A percentile compares a stretch with the other conserved stretches of the same genome.
phyloP scores from a whole-genome alignment of 2,113 vertebrate species.

The Serilophus lunatus region DNA sequence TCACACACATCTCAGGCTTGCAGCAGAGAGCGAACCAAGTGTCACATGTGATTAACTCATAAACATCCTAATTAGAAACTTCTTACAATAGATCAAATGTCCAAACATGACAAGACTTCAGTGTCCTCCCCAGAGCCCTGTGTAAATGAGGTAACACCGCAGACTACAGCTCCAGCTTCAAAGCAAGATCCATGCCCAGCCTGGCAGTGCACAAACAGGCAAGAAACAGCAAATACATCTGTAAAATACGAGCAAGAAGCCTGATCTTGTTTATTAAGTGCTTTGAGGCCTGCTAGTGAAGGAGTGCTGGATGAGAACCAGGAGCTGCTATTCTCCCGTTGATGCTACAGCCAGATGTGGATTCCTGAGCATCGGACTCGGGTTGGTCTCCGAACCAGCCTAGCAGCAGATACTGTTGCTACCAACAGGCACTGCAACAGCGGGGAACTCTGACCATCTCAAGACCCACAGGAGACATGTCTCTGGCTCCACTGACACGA shows the following conservation, averaged over 20 bases:
- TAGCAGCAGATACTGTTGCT: background rate
- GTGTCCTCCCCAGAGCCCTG: background rate
- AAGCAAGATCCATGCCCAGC: background rate
- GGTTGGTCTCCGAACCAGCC: background rate
- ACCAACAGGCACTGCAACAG: background rate
- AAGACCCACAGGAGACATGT: background rate
- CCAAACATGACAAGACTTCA: background rate
- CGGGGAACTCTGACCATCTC: background rate
- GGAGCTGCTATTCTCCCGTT: fast-evolving
- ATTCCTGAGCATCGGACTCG: fast-evolving
- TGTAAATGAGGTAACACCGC: fast-evolving
- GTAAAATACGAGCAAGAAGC: fast-evolving
- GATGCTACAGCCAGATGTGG: fast-evolving
- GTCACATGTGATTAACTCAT: background rate
- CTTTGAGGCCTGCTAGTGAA: background rate
- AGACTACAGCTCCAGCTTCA: background rate
- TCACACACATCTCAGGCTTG: background rate
- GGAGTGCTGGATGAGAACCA: background rate
- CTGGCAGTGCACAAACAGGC: background rate
- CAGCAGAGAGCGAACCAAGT: background rate
- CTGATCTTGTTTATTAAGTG: background rate
- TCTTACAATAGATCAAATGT: background rate
- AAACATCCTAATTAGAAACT: constrained; percentile 26
- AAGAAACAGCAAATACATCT: background rate
- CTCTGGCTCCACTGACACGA: background rate